phyloP scores from a whole-genome alignment of 2,888 invertebrate species.

The Neocrepidodera transversa region DNA sequence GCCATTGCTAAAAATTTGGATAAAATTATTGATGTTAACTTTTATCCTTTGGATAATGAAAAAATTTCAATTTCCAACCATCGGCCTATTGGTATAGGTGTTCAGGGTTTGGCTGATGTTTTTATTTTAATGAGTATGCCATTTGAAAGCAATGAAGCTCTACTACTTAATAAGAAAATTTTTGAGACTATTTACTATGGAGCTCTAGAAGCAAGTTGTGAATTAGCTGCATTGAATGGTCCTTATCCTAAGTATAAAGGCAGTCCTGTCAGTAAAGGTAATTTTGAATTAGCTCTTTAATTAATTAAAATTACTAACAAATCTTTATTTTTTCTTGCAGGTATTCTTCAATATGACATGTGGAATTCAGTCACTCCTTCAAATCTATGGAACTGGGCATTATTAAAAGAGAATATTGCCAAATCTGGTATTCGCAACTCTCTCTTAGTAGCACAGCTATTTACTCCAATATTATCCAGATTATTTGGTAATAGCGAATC shows the following conservation, averaged over 20 bases:
- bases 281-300: too few relatives aligned
- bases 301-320: too few relatives aligned
- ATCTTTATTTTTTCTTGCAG: constrained; percentile 61
- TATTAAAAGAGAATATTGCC: constrained; percentile 82
- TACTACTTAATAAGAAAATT: constrained; percentile 88
- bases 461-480: constrained; percentile 98
- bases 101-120: constrained; percentile 95
- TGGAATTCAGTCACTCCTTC: constrained; percentile 86
- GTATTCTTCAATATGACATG: constrained; percentile 97
- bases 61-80: constrained; percentile 85
- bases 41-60: constrained; percentile 93
- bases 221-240: constrained; percentile 84
- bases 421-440: constrained; percentile 93
- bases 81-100: constrained; percentile 89
- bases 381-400: constrained; percentile 87
- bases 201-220: constrained; percentile 95
- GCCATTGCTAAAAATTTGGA: constrained; percentile 90
- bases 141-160: constrained; percentile 88
- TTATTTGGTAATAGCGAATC: constrained; percentile 99
- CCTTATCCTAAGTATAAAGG: constrained; percentile 92
- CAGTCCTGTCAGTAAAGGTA: constrained; percentile 79
- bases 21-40: constrained; percentile 96
- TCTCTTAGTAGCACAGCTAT: constrained; percentile 93
- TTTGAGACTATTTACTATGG: constrained; percentile 98
- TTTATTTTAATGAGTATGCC: constrained; percentile 93